Evolutionary conservation across 2,888 invertebrate genomes (phyloP).

Genomic region (Drosophila austrosaltans): DNA sequence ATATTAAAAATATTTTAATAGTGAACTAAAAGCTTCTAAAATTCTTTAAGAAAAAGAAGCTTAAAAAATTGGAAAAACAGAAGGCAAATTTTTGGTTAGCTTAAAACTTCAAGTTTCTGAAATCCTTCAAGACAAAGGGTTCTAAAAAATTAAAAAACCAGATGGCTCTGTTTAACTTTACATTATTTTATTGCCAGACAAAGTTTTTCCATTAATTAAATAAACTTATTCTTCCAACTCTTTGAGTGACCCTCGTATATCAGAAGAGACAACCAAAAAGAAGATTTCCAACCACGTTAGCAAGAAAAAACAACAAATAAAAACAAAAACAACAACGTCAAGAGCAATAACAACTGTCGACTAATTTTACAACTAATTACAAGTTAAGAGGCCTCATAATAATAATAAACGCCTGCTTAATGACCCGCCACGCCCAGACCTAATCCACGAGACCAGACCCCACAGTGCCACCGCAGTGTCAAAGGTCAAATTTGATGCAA

Average conservation of each 20-base stretch:
- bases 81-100: no score
- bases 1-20: no score
- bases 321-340: background rate
- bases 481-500: constrained; percentile 35
- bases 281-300: constrained; percentile 14
- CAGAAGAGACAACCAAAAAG: constrained; percentile 24
- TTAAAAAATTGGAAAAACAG: no score
- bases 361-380: constrained; percentile 63
- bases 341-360: constrained; percentile 50
- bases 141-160: no score
- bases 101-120: no score
- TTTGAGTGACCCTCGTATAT: background rate
- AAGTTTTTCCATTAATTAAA: no score
- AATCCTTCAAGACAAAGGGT: no score
- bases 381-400: constrained; percentile 46
- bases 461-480: constrained; percentile 26
- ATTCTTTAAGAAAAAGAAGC: no score
- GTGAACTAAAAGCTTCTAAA: no score
- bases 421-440: constrained; percentile 39
- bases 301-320: constrained; percentile 1
- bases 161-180: no score
- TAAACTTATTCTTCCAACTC: background rate
- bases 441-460: constrained; percentile 31
- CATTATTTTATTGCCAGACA: no score
- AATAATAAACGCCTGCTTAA: constrained; percentile 49